Conservation (phyloP, 2,113 vertebrate species). For the Excalfactoria chinensis region DNA sequence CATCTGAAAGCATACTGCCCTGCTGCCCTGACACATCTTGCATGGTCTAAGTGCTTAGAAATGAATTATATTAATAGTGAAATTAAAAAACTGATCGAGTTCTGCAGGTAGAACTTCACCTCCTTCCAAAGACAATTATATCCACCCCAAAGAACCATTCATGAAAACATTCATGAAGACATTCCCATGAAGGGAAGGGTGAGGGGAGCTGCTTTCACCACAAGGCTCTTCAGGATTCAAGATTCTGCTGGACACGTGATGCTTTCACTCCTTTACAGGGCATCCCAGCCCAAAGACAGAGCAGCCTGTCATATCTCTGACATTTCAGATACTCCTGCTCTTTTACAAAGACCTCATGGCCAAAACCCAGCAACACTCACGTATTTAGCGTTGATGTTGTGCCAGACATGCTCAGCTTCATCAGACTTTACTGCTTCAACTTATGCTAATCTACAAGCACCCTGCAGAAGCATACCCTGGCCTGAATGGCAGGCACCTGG, state of each 20-base stretch:
- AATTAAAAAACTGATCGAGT: background rate
- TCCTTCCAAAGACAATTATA: background rate
- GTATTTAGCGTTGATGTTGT: background rate
- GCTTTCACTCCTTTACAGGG: background rate
- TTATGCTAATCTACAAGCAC: background rate
- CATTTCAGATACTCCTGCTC: background rate
- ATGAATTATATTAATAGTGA: background rate
- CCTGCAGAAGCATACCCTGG: background rate
- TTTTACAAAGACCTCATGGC: background rate
- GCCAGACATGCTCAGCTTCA: background rate
- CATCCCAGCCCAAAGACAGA: fast-evolving
- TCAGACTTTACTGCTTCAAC: background rate
- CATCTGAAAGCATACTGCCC: background rate
- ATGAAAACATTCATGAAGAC: background rate
- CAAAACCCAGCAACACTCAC: background rate
- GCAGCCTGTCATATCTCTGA: background rate
- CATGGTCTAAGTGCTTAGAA: fast-evolving
- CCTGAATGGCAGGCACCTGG: background rate
- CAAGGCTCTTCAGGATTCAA: background rate
- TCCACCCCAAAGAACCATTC: background rate
- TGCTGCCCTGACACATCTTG: fast-evolving
- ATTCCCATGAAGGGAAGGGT: background rate
- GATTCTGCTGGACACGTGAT: fast-evolving
- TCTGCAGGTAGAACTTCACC: background rate
- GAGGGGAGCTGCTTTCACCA: background rate